Conservation (phyloP, 1,140 invertebrate species). For the Dysdera silvatica region DNA sequence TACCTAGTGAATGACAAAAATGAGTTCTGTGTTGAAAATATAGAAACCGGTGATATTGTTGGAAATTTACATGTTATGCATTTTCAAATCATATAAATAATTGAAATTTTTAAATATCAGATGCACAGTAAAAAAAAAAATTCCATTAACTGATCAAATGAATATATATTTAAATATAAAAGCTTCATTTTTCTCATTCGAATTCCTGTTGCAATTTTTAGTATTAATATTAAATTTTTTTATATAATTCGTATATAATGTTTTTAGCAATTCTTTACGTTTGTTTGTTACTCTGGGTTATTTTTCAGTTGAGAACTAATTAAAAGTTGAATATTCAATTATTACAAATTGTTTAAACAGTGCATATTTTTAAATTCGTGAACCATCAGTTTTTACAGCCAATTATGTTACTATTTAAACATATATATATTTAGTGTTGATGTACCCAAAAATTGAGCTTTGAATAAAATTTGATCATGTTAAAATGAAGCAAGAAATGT, state of each 20-base stretch:
- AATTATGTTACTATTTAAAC: too few species aligned
- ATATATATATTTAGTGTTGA: too few species aligned
- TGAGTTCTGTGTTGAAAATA: background rate
- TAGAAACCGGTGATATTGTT: background rate
- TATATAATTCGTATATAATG: background rate
- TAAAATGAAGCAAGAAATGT: too few species aligned
- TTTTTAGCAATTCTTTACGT: background rate
- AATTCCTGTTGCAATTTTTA: background rate
- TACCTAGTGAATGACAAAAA: background rate
- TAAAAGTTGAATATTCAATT: too few species aligned
- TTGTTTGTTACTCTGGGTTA: too few species aligned
- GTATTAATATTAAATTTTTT: background rate
- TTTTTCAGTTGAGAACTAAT: too few species aligned
- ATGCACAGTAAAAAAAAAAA: background rate
- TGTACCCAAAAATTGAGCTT: too few species aligned
- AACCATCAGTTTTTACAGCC: too few species aligned
- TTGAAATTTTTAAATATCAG: background rate
- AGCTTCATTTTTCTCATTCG: background rate
- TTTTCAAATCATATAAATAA: background rate
- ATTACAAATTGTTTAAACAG: too few species aligned
- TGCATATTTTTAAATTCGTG: too few species aligned
- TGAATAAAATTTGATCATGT: too few species aligned
- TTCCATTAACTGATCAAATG: background rate
- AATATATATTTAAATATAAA: background rate
- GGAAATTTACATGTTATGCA: background rate